These are phyloP conservation scores for Pangasius sanitwongsei DNA, from an alignment of 2,797 vertebrate species.

Conservation along the genomic window DNA sequence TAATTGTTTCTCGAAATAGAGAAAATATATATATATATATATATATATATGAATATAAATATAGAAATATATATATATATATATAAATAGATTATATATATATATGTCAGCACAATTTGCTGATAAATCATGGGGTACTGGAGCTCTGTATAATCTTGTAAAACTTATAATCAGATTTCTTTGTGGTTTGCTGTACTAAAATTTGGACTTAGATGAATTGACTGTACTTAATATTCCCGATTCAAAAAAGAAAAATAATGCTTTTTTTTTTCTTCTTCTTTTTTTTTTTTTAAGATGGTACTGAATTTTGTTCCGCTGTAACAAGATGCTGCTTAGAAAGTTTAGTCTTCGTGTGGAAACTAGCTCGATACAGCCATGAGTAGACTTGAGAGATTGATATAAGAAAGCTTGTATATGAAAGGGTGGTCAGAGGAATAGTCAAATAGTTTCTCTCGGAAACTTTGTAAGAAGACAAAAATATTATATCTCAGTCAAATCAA, in stretches of 20 bases:
- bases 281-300: slow-evolving; percentile 77
- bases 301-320: slow-evolving; percentile 76
- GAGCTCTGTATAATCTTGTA: slow-evolving; percentile 85
- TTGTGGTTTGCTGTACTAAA: slow-evolving; percentile 82
- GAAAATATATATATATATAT: slow-evolving; percentile 63
- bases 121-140: slow-evolving; percentile 89
- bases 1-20: slow-evolving; percentile 85
- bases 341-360: slow-evolving; percentile 58
- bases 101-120: slow-evolving; percentile 72
- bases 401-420: slow-evolving; percentile 52
- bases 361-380: slow-evolving; percentile 50
- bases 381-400: slow-evolving; percentile 46
- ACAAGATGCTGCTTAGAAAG: slow-evolving; percentile 79
- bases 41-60: slow-evolving; percentile 38
- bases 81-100: slow-evolving; percentile 33
- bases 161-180: slow-evolving; percentile 82
- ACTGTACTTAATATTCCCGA: slow-evolving; percentile 65
- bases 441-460: slow-evolving; percentile 44
- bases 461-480: slow-evolving; percentile 49
- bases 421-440: slow-evolving; percentile 51
- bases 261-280: slow-evolving; percentile 59
- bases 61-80: slow-evolving; percentile 45
- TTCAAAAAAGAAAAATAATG: slow-evolving; percentile 60
- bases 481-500: slow-evolving; percentile 51
- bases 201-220: slow-evolving; percentile 72